These are phyloP conservation scores for Trachythela sp. DNA, from an alignment of 64 coral and sea anemone genomes.

Conservation along the genomic window DNA sequence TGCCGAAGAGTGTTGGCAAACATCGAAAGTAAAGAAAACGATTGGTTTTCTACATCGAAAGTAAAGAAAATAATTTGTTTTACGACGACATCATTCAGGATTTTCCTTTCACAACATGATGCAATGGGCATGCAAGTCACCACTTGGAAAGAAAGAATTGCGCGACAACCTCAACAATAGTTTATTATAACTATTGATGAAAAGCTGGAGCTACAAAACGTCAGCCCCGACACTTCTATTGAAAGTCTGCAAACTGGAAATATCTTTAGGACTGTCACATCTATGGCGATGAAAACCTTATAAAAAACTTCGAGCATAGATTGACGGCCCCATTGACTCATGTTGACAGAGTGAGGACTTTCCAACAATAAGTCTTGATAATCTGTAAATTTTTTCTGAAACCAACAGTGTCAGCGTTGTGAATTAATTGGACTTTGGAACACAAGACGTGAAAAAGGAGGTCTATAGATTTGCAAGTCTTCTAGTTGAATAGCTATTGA, in stretches of 20 bases:
- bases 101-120: not conserved
- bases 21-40: not conserved
- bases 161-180: not conserved
- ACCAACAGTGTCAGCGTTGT: not conserved
- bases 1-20: not conserved
- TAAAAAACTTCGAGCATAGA: not conserved
- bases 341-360: not conserved
- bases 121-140: not conserved
- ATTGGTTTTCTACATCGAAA: too few relatives aligned
- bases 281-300: not conserved
- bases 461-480: conserved; percentile 7
- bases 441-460: not conserved
- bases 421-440: not conserved
- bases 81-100: too few relatives aligned
- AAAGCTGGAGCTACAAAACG: not conserved
- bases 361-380: not conserved
- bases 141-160: not conserved
- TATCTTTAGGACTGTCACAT: not conserved
- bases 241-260: not conserved
- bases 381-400: not conserved
- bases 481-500: not conserved
- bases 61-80: too few relatives aligned
- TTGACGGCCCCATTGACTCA: not conserved
- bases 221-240: not conserved
- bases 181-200: conserved; percentile 8